phyloP scores from a whole-genome alignment of 2,888 invertebrate genomes.

The Orthonychiurus folsomi region DNA sequence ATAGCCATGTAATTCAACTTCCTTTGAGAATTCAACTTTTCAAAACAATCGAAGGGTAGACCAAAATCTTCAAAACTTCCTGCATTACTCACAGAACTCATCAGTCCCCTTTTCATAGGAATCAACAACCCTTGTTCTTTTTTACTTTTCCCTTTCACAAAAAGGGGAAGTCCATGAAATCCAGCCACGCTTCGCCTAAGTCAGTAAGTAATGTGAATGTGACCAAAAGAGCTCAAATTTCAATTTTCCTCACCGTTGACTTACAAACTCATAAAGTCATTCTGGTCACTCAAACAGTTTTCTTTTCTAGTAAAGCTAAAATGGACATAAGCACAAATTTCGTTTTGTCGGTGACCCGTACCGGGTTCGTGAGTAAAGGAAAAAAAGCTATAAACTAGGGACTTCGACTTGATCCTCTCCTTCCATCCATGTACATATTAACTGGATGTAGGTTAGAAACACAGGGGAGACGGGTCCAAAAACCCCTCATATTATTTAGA shows the following conservation, averaged over 20 bases:
- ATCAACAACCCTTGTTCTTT: too few species aligned
- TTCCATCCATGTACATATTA: too few species aligned
- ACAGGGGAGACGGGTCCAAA: too few species aligned
- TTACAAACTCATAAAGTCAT: not conserved
- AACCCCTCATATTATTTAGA: not conserved
- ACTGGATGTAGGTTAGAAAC: too few species aligned
- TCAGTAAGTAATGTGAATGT: not conserved
- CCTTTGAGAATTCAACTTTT: conserved; percentile 1
- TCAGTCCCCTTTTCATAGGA: too few species aligned
- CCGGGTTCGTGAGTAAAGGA: not conserved
- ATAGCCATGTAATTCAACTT: too few species aligned
- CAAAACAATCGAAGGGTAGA: not conserved
- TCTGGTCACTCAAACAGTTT: conserved; percentile 1
- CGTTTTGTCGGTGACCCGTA: too few species aligned
- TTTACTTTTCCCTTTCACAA: too few species aligned
- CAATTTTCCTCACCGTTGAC: not conserved
- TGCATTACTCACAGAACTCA: not conserved
- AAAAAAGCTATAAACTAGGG: not conserved
- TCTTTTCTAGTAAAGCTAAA: not conserved
- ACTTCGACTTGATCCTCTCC: too few species aligned
- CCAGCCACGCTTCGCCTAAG: not conserved
- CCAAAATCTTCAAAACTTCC: not conserved
- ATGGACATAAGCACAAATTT: not conserved
- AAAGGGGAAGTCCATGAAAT: too few species aligned
- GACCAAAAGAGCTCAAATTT: not conserved